Percentiles rank a stretch among this genome's conserved stretches.
Conservation (phyloP, 1,140 invertebrate genomes). For the Atopsyche davidsoni region DNA sequence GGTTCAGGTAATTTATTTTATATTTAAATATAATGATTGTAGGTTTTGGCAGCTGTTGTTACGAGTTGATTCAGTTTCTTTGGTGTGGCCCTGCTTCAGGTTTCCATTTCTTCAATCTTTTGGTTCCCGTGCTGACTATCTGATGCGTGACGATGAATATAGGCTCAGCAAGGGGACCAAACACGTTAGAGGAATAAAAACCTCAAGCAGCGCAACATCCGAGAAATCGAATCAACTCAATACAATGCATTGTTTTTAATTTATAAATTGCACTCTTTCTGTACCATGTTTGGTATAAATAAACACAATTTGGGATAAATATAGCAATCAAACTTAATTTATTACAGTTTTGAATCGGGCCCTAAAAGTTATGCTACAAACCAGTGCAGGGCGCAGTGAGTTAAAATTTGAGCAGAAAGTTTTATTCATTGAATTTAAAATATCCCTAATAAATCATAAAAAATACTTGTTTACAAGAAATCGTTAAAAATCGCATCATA, state of each 20-base stretch:
- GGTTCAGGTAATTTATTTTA: constrained; percentile 52
- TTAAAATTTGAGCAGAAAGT: neutral
- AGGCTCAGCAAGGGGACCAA: too few relatives aligned
- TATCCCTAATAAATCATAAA: neutral
- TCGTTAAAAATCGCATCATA: too few relatives aligned
- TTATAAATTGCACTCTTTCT: too few relatives aligned
- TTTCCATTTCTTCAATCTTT: neutral
- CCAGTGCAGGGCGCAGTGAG: neutral
- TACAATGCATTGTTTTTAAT: neutral
- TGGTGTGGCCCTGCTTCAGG: neutral
- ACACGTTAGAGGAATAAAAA: too few relatives aligned
- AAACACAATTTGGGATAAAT: neutral
- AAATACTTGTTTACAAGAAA: neutral
- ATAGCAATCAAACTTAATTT: neutral
- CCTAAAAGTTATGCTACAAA: too few relatives aligned
- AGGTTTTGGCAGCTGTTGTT: neutral
- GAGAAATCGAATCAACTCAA: neutral
- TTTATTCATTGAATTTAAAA: neutral
- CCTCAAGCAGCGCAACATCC: too few relatives aligned
- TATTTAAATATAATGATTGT: constrained; percentile 2
- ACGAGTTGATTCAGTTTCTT: neutral
- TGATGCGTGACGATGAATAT: neutral
- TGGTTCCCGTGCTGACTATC: neutral
- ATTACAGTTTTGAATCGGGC: too few relatives aligned
- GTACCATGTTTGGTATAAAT: too few relatives aligned